phyloP scores from a whole-genome alignment of 2,888 invertebrate genomes.

The Metopia argyrocephala region DNA sequence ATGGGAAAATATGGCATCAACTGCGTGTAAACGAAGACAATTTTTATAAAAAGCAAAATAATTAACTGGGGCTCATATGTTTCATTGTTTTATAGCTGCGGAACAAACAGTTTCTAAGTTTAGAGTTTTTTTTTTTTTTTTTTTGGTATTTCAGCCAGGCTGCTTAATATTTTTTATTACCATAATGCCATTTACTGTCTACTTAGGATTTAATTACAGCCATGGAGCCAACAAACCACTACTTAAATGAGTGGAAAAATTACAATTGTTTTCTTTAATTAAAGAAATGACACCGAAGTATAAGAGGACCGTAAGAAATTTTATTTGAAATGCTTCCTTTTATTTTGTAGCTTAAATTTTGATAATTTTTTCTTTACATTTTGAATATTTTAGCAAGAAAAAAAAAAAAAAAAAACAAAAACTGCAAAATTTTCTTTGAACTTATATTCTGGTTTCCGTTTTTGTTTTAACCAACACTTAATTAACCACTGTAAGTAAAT shows the following conservation, averaged over 20 bases:
- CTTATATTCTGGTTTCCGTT: too few relatives aligned
- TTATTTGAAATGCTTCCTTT: background rate
- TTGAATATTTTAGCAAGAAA: too few relatives aligned
- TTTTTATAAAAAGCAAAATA: background rate
- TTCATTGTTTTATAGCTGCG: background rate
- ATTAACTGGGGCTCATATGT: background rate
- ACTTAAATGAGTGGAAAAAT: too few relatives aligned
- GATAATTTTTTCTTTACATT: background rate
- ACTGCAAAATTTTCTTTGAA: too few relatives aligned
- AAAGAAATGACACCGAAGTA: background rate
- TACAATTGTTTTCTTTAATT: too few relatives aligned
- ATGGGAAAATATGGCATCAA: background rate
- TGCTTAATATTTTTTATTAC: background rate
- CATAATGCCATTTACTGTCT: constrained; percentile 31
- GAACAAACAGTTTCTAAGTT: background rate
- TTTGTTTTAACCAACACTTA: background rate
- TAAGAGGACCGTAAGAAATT: background rate
- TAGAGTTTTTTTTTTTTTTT: background rate
- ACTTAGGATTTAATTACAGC: constrained; percentile 35
- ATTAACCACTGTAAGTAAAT: background rate
- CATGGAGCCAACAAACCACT: constrained; percentile 22
- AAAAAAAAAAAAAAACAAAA: too few relatives aligned
- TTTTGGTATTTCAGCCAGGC: background rate
- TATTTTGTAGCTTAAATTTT: background rate
- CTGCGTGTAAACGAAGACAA: background rate